These are phyloP conservation scores for Stylophora pistillata DNA, from an alignment of 64 coral and sea anemone species.

Conservation along the genomic window DNA sequence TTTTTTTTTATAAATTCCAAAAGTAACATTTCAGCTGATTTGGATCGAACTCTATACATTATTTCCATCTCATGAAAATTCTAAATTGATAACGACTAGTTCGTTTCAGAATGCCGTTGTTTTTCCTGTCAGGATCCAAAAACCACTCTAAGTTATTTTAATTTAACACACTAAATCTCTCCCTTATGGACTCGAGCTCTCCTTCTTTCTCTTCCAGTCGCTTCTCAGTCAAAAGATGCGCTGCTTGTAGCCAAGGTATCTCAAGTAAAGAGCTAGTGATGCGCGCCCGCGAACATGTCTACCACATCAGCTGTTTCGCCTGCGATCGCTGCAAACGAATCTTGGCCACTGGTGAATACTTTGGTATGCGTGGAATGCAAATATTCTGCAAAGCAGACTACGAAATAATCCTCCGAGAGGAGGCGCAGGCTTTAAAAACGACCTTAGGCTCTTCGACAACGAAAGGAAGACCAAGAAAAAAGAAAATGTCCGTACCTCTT, in stretches of 20 bases:
- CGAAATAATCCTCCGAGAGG: conserved; percentile 76
- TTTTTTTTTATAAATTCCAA: no score
- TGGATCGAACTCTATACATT: no score
- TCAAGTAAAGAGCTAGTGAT: conserved; percentile 94
- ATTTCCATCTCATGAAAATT: no score
- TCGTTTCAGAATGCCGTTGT: no score
- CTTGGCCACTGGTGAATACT: conserved; percentile 96
- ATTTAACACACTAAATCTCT: background rate
- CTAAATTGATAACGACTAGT: no score
- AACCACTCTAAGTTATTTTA: background rate
- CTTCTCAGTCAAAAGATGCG: conserved; percentile 88
- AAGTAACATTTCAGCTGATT: no score
- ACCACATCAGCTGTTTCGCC: conserved; percentile 93
- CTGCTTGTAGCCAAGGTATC: conserved; percentile 76
- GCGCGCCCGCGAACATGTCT: conserved; percentile 96
- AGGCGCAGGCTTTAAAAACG: conserved; percentile 59
- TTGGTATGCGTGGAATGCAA: conserved; percentile 89
- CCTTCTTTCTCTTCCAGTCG: conserved; percentile 49
- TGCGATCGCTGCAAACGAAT: conserved; percentile 99
- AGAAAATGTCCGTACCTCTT: conserved; percentile 58
- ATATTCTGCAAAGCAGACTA: conserved; percentile 96
- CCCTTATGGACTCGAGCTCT: no score
- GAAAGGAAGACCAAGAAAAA: conserved; percentile 83
- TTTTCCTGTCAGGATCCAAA: no score
- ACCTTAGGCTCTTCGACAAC: conserved; percentile 5